phyloP scores from a whole-genome alignment of 2,113 vertebrate species.

The Eulemur macaco region DNA sequence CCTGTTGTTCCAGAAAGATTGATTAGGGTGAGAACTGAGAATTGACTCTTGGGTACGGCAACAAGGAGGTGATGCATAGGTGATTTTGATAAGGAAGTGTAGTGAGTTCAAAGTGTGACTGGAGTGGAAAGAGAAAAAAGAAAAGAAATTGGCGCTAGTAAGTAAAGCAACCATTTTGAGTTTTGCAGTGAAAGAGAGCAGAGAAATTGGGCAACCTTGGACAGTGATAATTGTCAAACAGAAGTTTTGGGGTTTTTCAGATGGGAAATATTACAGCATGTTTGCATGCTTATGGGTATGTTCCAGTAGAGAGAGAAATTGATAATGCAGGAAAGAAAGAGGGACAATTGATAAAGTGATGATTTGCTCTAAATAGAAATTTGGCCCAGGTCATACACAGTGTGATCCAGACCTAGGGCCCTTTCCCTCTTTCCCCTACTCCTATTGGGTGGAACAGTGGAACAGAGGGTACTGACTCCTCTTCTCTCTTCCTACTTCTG shows the following conservation, averaged over 20 bases:
- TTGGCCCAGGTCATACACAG: not conserved
- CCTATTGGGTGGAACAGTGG: not conserved
- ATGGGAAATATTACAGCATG: not conserved
- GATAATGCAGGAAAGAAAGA: constrained; percentile 7
- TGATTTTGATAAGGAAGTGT: not conserved
- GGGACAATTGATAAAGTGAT: not conserved
- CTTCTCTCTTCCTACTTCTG: not conserved
- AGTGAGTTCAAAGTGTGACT: not conserved
- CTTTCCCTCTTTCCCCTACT: not conserved
- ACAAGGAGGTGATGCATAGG: not conserved
- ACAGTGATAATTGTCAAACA: not conserved
- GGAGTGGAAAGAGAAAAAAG: not conserved
- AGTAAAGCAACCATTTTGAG: not conserved
- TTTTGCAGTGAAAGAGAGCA: not conserved
- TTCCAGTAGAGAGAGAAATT: not conserved
- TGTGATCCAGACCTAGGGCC: not conserved
- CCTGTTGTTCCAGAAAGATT: not conserved
- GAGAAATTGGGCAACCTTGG: not conserved
- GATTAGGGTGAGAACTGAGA: not conserved
- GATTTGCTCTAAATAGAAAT: not conserved
- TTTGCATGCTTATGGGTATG: not conserved
- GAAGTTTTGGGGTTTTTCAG: not conserved
- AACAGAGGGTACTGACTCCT: not conserved
- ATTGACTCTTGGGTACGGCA: not conserved
- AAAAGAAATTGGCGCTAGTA: not conserved